These are phyloP conservation scores for Plecotus auritus DNA, from an alignment of 2,113 vertebrate species.

Conservation along the genomic window DNA sequence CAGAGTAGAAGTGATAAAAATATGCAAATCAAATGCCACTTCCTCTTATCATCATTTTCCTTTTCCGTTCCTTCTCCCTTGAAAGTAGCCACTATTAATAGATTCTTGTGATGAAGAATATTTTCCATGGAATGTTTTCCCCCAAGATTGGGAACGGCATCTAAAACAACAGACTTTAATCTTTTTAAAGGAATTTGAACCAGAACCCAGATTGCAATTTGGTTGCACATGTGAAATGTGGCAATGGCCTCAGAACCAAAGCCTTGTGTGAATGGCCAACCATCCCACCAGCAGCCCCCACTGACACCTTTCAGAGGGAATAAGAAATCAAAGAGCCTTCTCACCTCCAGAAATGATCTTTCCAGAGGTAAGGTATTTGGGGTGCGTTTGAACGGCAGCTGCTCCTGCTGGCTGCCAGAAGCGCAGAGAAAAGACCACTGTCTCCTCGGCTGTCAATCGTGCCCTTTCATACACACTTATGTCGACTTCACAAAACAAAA, in stretches of 20 bases:
- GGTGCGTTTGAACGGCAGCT: not conserved
- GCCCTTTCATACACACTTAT: not conserved
- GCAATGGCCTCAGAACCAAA: not conserved
- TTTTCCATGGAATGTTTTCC: not conserved
- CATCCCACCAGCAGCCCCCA: accelerated
- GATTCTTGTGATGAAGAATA: not conserved
- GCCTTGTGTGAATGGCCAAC: not conserved
- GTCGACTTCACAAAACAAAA: not conserved
- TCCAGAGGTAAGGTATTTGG: not conserved
- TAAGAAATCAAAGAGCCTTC: constrained; percentile 26
- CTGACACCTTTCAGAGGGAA: not conserved
- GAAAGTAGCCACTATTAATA: not conserved
- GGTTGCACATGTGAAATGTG: not conserved
- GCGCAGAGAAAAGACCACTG: not conserved
- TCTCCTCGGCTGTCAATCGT: not conserved
- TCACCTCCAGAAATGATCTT: constrained; percentile 18
- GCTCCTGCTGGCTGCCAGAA: not conserved
- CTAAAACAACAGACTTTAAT: constrained; percentile 20
- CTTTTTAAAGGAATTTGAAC: constrained; percentile 4
- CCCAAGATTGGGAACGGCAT: not conserved
- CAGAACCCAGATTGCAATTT: not conserved
- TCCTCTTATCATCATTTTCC: not conserved
- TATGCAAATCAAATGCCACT: not conserved
- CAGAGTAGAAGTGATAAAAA: not conserved
- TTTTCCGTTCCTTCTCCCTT: not conserved